Percentiles rank a stretch among this genome's conserved stretches.
phyloP scores from a whole-genome alignment of 2,888 invertebrate genomes.

The Parochlus steinenii region DNA sequence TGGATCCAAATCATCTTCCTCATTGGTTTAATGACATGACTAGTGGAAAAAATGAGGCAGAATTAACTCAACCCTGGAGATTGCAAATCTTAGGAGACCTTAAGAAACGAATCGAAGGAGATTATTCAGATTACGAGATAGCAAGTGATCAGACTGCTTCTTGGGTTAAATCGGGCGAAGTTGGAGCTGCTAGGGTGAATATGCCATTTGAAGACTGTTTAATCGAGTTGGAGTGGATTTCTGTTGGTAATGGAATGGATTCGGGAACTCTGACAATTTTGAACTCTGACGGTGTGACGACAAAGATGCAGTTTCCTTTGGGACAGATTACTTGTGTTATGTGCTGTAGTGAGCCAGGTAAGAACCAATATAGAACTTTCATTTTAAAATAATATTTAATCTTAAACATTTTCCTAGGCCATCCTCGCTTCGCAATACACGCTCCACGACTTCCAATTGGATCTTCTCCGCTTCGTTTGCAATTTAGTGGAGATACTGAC shows the following conservation, averaged over 20 bases:
- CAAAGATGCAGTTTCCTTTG: constrained; percentile 55
- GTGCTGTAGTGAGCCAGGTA: constrained; percentile 64
- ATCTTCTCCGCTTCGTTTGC: constrained; percentile 46
- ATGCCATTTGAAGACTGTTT: constrained; percentile 54
- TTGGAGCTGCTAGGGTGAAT: constrained; percentile 42
- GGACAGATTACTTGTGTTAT: constrained; percentile 61
- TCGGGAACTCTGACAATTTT: constrained; percentile 60
- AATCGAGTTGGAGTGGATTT: constrained; percentile 69
- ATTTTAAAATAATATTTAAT: too few species aligned
- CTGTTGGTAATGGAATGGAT: constrained; percentile 41
- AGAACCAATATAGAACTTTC: too few species aligned
- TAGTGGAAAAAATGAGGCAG: constrained; percentile 34
- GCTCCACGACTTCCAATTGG: constrained; percentile 39
- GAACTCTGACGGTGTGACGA: constrained; percentile 58
- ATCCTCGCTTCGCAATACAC: constrained; percentile 55
- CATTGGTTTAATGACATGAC: constrained; percentile 57
- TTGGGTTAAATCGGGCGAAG: constrained; percentile 72
- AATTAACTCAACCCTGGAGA: constrained; percentile 59
- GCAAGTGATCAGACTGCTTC: constrained; percentile 74
- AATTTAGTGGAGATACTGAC: constrained; percentile 67
- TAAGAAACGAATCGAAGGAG: constrained; percentile 36
- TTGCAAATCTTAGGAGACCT: constrained; percentile 52
- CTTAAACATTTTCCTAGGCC: too few species aligned
- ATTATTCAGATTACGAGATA: constrained; percentile 46
- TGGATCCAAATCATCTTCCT: constrained; percentile 56